A percentile compares a stretch with the other conserved stretches of the same genome.
Evolutionary conservation across 1,140 invertebrate species (phyloP).

Genomic region (Diorhabda sublineata): DNA sequence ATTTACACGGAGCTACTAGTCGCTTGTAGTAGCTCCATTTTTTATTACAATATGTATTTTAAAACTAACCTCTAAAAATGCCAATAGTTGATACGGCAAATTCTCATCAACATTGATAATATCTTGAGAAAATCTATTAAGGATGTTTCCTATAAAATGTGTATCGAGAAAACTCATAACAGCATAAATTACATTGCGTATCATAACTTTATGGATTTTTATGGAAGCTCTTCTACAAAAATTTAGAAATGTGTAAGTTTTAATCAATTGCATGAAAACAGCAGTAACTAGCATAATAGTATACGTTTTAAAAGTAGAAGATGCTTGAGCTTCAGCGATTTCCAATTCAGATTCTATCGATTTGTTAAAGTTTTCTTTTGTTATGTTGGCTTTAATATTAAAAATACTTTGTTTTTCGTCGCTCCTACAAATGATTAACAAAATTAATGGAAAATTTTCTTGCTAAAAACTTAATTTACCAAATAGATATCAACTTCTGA

Average conservation of each 20-base stretch:
- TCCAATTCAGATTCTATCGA: background rate
- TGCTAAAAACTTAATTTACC: constrained; percentile 21
- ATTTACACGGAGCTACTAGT: constrained; percentile 3
- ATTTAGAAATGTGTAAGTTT: constrained; percentile 17
- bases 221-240: constrained; percentile 26
- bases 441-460: background rate
- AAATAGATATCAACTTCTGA: constrained; percentile 26
- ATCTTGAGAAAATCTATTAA: constrained; percentile 40
- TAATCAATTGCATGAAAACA: constrained; percentile 17
- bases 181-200: constrained; percentile 31
- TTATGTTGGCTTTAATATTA: constrained; percentile 15
- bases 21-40: background rate
- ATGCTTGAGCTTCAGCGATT: background rate
- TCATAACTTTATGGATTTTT: constrained; percentile 33
- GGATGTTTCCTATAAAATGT: constrained; percentile 37
- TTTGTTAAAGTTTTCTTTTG: background rate
- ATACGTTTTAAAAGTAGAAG: constrained; percentile 10
- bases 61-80: constrained; percentile 26
- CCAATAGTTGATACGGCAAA: constrained; percentile 31
- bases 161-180: constrained; percentile 38
- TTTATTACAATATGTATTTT: background rate
- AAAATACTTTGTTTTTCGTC: constrained; percentile 7
- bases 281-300: constrained; percentile 12
- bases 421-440: background rate
- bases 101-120: constrained; percentile 34